Percentiles rank a stretch among this genome's conserved stretches.
These are phyloP conservation scores for Pediacus dermestoides DNA, from an alignment of 2,888 invertebrate genomes.

Conservation along the genomic window DNA sequence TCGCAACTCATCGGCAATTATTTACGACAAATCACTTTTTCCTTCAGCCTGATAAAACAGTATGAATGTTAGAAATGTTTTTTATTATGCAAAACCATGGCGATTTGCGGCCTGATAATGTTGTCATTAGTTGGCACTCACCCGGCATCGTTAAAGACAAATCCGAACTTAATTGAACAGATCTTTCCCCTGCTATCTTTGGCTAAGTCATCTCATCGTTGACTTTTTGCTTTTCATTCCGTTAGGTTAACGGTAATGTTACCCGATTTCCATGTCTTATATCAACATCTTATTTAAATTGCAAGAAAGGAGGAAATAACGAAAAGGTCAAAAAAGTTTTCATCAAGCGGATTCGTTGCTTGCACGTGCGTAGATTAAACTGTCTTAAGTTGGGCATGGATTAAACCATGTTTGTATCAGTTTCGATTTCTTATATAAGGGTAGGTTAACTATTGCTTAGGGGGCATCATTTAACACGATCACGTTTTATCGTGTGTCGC, in stretches of 20 bases:
- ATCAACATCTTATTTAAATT: no score
- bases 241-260: no score
- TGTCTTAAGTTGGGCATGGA: constrained; percentile 18
- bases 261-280: no score
- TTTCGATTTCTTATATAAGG: constrained; percentile 4
- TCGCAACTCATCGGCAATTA: no score
- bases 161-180: constrained; percentile 4
- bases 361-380: constrained; percentile 24
- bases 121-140: constrained; percentile 4
- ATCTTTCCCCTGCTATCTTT: constrained; percentile 1
- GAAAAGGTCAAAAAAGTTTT: no score
- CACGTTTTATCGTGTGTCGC: constrained; percentile 1
- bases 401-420: background rate
- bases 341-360: no score
- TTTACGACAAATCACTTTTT: no score
- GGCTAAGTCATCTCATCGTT: constrained; percentile 1
- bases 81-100: constrained; percentile 2
- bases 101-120: background rate
- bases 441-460: no score
- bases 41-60: no score
- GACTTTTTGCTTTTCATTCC: background rate
- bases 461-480: constrained; percentile 2
- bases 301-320: no score
- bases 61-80: no score
- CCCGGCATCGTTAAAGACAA: constrained; percentile 5